Percentiles rank a stretch among this genome's conserved stretches.
Evolutionary conservation across 2,797 vertebrate species (phyloP).

Genomic region (Peromyscus aztecus): DNA sequence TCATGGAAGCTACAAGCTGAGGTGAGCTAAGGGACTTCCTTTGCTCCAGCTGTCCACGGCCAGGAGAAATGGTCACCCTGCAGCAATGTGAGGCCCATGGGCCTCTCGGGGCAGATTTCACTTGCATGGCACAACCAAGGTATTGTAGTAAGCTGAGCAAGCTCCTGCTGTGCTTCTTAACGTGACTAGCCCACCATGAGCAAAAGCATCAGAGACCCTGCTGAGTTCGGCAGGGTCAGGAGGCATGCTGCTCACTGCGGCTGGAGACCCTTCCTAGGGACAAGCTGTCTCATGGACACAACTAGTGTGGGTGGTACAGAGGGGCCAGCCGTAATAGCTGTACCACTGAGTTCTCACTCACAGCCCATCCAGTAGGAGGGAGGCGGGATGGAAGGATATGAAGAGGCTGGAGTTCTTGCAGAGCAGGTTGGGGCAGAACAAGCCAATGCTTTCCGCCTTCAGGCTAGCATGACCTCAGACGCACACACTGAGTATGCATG

Average conservation of each 20-base stretch:
- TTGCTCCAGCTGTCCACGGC: background rate
- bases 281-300: background rate
- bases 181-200: background rate
- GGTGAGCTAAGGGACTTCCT: background rate
- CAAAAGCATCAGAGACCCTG: background rate
- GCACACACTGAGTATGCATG: too few relatives aligned
- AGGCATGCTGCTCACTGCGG: background rate
- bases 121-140: background rate
- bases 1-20: background rate
- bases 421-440: background rate
- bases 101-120: background rate
- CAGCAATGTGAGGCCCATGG: background rate
- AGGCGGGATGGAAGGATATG: accelerated
- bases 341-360: background rate
- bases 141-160: too few relatives aligned
- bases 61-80: background rate
- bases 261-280: background rate
- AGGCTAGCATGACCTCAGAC: background rate
- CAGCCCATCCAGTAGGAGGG: too few relatives aligned
- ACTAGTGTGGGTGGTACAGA: background rate
- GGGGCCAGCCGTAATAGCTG: background rate
- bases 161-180: background rate
- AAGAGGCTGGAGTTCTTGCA: background rate
- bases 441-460: background rate
- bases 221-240: background rate